phyloP scores from a whole-genome alignment of 2,113 vertebrate species.

The Dolichotis patagonum region DNA sequence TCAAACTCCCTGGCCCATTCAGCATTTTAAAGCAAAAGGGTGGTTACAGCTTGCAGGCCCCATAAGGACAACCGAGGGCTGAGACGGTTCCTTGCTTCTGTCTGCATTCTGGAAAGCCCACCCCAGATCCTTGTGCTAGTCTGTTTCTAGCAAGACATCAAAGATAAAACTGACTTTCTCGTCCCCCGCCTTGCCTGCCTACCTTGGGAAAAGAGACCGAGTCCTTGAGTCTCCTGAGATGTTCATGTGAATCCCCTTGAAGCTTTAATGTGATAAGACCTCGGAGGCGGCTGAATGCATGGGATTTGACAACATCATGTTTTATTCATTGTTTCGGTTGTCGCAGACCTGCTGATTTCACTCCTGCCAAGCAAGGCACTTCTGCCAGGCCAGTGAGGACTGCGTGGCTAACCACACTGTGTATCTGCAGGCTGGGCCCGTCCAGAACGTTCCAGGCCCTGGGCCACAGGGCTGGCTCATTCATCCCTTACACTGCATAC shows the following conservation, averaged over 20 bases:
- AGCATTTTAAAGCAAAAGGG: neutral
- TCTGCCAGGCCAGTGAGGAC: neutral
- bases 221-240: constrained; percentile 38
- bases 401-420: constrained; percentile 14
- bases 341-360: constrained; percentile 13
- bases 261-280: constrained; percentile 42
- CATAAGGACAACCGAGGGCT: neutral
- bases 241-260: constrained; percentile 24
- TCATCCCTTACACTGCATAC: neutral
- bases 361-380: constrained; percentile 50
- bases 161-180: neutral
- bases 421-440: neutral
- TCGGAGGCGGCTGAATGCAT: constrained; percentile 39
- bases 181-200: neutral
- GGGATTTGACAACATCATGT: constrained; percentile 10
- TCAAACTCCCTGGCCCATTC: neutral
- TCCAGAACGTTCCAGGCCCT: neutral
- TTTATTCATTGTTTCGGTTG: constrained; percentile 60
- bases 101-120: constrained; percentile 6
- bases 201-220: neutral
- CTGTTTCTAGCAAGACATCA: neutral
- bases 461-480: neutral
- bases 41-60: neutral
- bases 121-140: neutral
- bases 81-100: neutral